These are phyloP conservation scores for Nymphicus hollandicus DNA, from an alignment of 2,113 vertebrate species.

Conservation along the genomic window DNA sequence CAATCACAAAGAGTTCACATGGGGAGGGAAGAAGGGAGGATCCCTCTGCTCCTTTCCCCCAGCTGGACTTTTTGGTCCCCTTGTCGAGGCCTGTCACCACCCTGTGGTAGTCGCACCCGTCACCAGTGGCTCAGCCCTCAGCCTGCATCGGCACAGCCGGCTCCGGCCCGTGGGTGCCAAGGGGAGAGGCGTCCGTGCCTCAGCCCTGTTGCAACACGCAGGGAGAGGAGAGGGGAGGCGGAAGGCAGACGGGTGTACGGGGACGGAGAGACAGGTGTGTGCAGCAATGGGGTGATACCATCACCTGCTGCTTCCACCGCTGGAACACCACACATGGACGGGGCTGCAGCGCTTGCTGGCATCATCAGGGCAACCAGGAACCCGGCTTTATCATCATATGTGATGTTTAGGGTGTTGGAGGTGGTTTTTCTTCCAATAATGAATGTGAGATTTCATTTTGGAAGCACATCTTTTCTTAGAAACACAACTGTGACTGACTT, in stretches of 20 bases:
- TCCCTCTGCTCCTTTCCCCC: not conserved
- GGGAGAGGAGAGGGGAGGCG: not conserved
- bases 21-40: not conserved
- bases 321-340: not conserved
- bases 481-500: not conserved
- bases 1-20: not conserved
- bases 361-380: rapidly evolving
- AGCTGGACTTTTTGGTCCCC: not conserved
- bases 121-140: not conserved
- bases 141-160: not conserved
- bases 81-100: not conserved
- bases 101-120: rapidly evolving
- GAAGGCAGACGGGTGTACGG: not conserved
- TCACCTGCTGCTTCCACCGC: rapidly evolving
- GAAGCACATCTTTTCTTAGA: conserved; percentile 36
- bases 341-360: not conserved
- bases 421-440: not conserved
- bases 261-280: not conserved
- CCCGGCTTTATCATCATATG: not conserved
- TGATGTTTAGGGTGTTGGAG: not conserved
- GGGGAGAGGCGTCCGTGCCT: not conserved
- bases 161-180: not conserved
- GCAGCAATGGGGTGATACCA: not conserved
- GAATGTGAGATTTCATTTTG: not conserved
- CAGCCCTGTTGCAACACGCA: not conserved